phyloP scores from a whole-genome alignment of 2,888 invertebrate genomes.

The Xestia c-nigrum region DNA sequence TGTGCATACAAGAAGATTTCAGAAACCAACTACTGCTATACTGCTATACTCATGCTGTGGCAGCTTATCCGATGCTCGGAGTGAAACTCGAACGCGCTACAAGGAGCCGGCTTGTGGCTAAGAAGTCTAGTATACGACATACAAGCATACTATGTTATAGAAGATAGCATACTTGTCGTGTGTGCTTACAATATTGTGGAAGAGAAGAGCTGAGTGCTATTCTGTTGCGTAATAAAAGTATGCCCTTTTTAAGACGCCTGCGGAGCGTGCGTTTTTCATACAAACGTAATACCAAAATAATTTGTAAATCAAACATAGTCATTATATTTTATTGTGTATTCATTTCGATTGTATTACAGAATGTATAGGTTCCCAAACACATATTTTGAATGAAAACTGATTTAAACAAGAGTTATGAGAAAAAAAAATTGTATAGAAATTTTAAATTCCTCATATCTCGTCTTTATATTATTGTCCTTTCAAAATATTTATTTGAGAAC shows the following conservation, averaged over 20 bases:
- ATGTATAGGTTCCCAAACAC: too few species aligned
- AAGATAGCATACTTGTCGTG: not conserved
- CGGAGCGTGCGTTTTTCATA: too few species aligned
- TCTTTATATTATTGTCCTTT: too few species aligned
- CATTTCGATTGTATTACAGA: too few species aligned
- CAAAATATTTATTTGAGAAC: too few species aligned
- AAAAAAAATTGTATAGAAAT: too few species aligned
- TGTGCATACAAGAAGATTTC: not conserved
- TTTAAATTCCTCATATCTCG: too few species aligned
- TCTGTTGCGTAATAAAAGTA: not conserved
- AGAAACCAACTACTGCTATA: not conserved
- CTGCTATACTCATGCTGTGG: conserved; percentile 9
- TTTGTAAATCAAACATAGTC: too few species aligned
- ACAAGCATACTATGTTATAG: conserved; percentile 14
- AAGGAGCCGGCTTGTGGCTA: conserved; percentile 43
- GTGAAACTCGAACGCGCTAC: conserved; percentile 34
- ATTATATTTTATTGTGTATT: too few species aligned
- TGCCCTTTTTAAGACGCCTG: not conserved
- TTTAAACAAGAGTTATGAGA: too few species aligned
- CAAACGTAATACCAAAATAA: too few species aligned
- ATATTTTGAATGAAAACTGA: too few species aligned
- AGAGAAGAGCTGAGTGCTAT: conserved; percentile 13
- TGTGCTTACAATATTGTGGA: conserved; percentile 11
- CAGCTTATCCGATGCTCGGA: conserved; percentile 37
- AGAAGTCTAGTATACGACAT: conserved; percentile 40